Base-by-base conservation (phyloP, 2,888 invertebrate genomes). In the Hemicrepidius hirtus region DNA sequence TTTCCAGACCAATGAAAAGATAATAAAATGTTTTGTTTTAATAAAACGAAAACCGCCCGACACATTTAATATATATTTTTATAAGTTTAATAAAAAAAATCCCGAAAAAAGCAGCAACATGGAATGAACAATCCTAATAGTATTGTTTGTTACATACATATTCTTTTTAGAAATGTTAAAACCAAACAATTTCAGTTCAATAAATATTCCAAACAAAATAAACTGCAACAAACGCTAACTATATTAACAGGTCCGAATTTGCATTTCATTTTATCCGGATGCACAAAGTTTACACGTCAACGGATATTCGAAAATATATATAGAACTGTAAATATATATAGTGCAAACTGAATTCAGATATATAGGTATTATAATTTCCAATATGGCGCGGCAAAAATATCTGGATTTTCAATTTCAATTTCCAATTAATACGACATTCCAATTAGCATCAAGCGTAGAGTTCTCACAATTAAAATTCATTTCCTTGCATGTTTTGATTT, bases 401-500 rank as follows among this genome's bases (percentile, higher is more conserved):
- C 16, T 10, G 1, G 46, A 10, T 9, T 7, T 35, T 13, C 10
- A 18, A 12, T 13, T n/a, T 20, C 6, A 37, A 57, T 37, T 57
- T 57, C 5, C 10, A 57, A 9, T 55, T 10, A 10, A 32, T 37
- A 37, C 12, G n/a, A 57, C 18, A 9, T 37, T 37, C 18, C 13
- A 35, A 57, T 57, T 57, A 37, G 32, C 57, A 57, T 21, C 16
- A 16, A n/a, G 46, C 46, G 3, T 46, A 5, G 37, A 40, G n/a
- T 57, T 46, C 57, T 57, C 37, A 40, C 20, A 57, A 57, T 57
- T 57, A 57, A 57, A 35, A 57, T 57, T 57, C 12, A 55, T 28
- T 13, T 16, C 16, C 35, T 55, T 35, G 5, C 13, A 55, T 24
- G 53, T 55, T 55, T 55, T 21, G 12, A 12, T 49, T 49, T 16